phyloP scores from a whole-genome alignment of 1,140 invertebrate genomes.

The Oscheius sp. region DNA sequence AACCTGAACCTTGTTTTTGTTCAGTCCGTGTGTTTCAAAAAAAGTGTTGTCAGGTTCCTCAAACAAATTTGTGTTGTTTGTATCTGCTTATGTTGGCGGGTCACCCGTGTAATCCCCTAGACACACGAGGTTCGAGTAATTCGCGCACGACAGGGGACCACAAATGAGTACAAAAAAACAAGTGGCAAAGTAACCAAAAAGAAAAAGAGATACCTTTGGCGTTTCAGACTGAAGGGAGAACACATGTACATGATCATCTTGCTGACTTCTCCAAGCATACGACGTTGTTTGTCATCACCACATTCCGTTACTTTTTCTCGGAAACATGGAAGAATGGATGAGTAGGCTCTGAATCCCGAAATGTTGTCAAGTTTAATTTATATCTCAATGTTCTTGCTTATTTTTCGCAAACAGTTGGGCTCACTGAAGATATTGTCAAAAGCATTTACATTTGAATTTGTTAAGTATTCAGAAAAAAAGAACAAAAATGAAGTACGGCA shows the following conservation, averaged over 20 bases:
- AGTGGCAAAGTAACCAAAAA: background rate
- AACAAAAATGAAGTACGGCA: too few species aligned
- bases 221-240: conserved; percentile 39
- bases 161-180: background rate
- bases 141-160: background rate
- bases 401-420: too few species aligned
- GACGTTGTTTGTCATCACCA: conserved; percentile 41
- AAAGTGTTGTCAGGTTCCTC: conserved; percentile 3
- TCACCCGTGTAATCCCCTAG: conserved; percentile 15
- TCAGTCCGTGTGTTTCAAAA: too few species aligned
- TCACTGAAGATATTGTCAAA: background rate
- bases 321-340: conserved; percentile 40
- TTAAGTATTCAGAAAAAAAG: too few species aligned
- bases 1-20: too few species aligned
- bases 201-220: conserved; percentile 31
- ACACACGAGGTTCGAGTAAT: conserved; percentile 9
- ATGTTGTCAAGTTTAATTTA: background rate
- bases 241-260: conserved; percentile 44
- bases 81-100: conserved; percentile 15
- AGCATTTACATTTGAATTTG: background rate
- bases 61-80: background rate
- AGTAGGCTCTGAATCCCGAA: conserved; percentile 36
- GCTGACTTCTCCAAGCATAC: conserved; percentile 39
- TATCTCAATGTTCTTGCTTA: too few species aligned
- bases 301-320: conserved; percentile 42